Percentiles rank a stretch among this genome's conserved stretches.
phyloP scores from a whole-genome alignment of 2,888 invertebrate genomes.

The Drosophila phalerata region DNA sequence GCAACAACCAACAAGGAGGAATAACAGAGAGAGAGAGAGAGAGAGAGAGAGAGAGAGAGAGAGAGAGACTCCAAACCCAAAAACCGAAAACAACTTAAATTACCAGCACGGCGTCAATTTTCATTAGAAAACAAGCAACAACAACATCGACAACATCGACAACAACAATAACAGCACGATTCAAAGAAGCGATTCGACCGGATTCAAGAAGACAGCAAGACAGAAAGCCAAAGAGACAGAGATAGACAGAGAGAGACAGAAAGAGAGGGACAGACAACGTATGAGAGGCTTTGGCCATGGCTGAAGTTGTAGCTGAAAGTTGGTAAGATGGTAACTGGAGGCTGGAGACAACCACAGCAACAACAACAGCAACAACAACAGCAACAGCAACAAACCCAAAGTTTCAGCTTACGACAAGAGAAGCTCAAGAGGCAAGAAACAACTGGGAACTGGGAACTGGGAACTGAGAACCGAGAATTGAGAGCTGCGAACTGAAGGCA shows the following conservation, averaged over 20 bases:
- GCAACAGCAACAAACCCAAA: conserved; percentile 28
- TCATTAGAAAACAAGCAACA: conserved; percentile 76
- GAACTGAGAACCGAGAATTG: conserved; percentile 11
- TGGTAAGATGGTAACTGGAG: conserved; percentile 45
- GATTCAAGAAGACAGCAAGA: conserved; percentile 59
- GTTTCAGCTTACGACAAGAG: conserved; percentile 58
- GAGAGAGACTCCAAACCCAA: conserved; percentile 52
- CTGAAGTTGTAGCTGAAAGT: conserved; percentile 31
- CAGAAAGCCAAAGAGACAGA: conserved; percentile 20
- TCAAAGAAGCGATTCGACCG: conserved; percentile 62
- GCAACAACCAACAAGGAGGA: conserved; percentile 17
- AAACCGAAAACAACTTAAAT: conserved; percentile 75
- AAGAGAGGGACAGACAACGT: conserved; percentile 9
- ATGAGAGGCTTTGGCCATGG: conserved; percentile 33
- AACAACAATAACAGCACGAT: conserved; percentile 42
- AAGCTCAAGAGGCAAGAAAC: conserved; percentile 11
- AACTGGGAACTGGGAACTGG: not conserved
- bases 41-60: too few relatives aligned
- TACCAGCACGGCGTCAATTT: conserved; percentile 80
- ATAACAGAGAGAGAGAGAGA: too few relatives aligned
- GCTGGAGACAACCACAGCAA: conserved; percentile 53
- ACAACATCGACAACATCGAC: conserved; percentile 1
- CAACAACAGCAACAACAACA: not conserved
- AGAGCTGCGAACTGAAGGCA: conserved; percentile 12
- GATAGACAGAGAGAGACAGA: conserved; percentile 23